phyloP scores from a whole-genome alignment of 2,888 invertebrate genomes.

The Sphaerophoria taeniata region DNA sequence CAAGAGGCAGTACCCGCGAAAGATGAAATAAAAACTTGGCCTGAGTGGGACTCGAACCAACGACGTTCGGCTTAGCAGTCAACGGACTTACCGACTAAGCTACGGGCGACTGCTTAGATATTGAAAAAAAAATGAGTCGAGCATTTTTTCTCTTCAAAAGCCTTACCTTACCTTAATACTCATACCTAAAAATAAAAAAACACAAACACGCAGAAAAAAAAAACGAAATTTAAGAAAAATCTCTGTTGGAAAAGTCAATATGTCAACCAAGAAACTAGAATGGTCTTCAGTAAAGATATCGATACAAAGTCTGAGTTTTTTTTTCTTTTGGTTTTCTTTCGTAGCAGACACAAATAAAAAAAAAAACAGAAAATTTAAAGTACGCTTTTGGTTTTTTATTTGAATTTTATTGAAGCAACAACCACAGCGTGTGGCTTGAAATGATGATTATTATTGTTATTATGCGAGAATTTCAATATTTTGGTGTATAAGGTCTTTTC shows the following conservation, averaged over 20 bases:
- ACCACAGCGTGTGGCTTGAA: constrained; percentile 1
- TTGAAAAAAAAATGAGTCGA: too few relatives aligned
- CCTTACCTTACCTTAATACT: neutral
- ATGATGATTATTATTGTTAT: constrained; percentile 39
- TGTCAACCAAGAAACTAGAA: constrained; percentile 4
- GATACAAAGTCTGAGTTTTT: constrained; percentile 7
- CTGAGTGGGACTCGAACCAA: too few relatives aligned
- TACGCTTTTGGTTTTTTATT: constrained; percentile 43
- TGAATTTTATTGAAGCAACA: constrained; percentile 29
- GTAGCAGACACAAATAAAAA: neutral
- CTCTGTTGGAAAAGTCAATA: constrained; percentile 40
- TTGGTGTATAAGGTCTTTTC: constrained; percentile 34
- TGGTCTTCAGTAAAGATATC: neutral
- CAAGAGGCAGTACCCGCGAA: too few relatives aligned
- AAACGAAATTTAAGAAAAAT: constrained; percentile 48
- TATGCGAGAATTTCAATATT: constrained; percentile 36
- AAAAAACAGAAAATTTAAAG: neutral
- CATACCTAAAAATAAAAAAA: neutral
- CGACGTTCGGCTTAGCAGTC: too few relatives aligned
- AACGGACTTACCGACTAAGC: too few relatives aligned
- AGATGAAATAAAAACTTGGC: too few relatives aligned
- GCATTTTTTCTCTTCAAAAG: neutral
- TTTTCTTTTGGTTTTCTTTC: constrained; percentile 16
- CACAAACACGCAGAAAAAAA: constrained; percentile 15
- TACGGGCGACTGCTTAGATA: too few relatives aligned